These are phyloP conservation scores for Raillietiella orientalis DNA, from an alignment of 2,888 invertebrate genomes.

Conservation along the genomic window DNA sequence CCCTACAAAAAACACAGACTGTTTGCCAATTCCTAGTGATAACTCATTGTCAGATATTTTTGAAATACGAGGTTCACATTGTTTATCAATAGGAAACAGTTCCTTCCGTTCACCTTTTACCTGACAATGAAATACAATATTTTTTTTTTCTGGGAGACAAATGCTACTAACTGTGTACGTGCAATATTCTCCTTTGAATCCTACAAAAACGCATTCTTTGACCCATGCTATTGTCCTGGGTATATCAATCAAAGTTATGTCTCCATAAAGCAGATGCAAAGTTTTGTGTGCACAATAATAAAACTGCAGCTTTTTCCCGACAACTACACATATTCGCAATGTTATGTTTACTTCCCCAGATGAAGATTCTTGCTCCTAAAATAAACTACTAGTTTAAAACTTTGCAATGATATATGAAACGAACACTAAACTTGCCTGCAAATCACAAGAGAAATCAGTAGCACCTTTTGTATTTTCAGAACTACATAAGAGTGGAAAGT, in stretches of 20 bases:
- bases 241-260: conserved; percentile 41
- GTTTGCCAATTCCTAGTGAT: conserved; percentile 54
- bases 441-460: conserved; percentile 48
- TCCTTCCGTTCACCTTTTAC: conserved; percentile 30
- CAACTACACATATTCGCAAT: conserved; percentile 13
- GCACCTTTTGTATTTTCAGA: conserved; percentile 56
- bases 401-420: neutral
- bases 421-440: conserved; percentile 10
- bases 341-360: conserved; percentile 16
- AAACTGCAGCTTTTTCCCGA: conserved; percentile 40
- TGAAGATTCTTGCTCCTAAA: conserved; percentile 20
- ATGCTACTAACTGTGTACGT: conserved; percentile 8
- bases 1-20: conserved; percentile 51
- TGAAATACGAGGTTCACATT: conserved; percentile 39
- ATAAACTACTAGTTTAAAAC: conserved; percentile 4
- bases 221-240: conserved; percentile 53
- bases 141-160: neutral
- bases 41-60: conserved; percentile 15
- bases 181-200: conserved; percentile 49
- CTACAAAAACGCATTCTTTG: conserved; percentile 49
- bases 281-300: conserved; percentile 62
- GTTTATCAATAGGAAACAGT: conserved; percentile 50
- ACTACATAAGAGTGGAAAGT: conserved; percentile 41
- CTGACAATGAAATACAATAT: conserved; percentile 8
- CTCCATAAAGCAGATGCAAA: conserved; percentile 31